Conservation (phyloP, 1,140 invertebrate genomes). For the Ephestia elutella region DNA sequence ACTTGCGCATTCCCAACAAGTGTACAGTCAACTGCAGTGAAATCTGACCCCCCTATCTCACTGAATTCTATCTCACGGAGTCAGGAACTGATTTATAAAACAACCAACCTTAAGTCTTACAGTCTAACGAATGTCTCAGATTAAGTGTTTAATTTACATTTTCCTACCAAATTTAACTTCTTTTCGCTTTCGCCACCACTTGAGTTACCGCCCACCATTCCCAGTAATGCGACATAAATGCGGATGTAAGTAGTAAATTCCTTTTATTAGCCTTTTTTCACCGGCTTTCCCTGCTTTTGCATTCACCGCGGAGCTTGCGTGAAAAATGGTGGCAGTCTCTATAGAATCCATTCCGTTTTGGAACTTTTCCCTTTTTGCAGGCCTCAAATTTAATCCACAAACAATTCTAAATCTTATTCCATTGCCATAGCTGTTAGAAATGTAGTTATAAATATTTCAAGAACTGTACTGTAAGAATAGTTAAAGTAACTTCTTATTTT, state of each 20-base stretch:
- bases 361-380: slow-evolving; percentile 5
- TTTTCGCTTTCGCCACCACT: neutral
- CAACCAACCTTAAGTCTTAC: no score
- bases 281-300: slow-evolving; percentile 21
- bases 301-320: slow-evolving; percentile 37
- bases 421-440: slow-evolving; percentile 10
- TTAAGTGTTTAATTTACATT: neutral
- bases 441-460: neutral
- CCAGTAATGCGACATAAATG: slow-evolving; percentile 6
- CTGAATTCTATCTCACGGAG: no score
- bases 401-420: slow-evolving; percentile 19
- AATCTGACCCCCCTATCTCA: no score
- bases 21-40: no score
- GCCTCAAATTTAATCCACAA: neutral
- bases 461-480: neutral
- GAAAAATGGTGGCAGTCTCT: slow-evolving; percentile 42
- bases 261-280: slow-evolving; percentile 9
- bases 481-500: slow-evolving; percentile 14
- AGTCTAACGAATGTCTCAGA: neutral
- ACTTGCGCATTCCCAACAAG: no score
- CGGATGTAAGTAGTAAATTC: slow-evolving; percentile 4
- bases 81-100: neutral
- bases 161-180: neutral
- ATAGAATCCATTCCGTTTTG: slow-evolving; percentile 27
- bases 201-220: neutral